Evolutionary conservation across 2,113 vertebrate genomes (phyloP), one percentile per base, ranked within the genome.

Genomic region (Salvelinus alpinus): DNA sequence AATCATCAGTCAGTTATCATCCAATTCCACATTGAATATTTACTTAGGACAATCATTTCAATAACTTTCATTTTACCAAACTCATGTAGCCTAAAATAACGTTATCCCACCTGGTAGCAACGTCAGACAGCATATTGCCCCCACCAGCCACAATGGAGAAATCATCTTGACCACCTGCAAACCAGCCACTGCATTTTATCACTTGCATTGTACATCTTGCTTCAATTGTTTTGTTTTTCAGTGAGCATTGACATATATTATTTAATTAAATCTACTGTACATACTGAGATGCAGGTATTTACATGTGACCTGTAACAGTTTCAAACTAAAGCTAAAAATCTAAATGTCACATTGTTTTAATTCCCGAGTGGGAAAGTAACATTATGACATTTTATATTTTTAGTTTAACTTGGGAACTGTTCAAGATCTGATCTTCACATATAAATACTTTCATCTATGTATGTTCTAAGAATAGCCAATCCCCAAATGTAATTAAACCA

Each of bases 151-250:
- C 1, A 83, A 34, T 27, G 82, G 77, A 38, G 85, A 87, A 83
- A 82, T 83, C 92, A 92, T 94, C 71, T 78, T 86, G 80, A 84
- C 85, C 72, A 79, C 77, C 88, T 91, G 82, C 9, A 77, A 67
- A 3, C 22, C 44, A 73, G 3, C 70, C 1, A 68, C 20, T 4
- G 16, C 24, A 20, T 69, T 69, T 69, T 44, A 69, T 64, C 24
- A n/a, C 60, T 22, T 24, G 5, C 7, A 44, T 44, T 44, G 38
- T 44, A 44, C 38, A 44, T 34, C 34, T 34, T 44, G 38, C 38
- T 3, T 44, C 38, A 44, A 44, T 44, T 44, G 9, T 64, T n/a
- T 62, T 20, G 7, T 24, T 44, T 16, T 27, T 16, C 14, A 27
- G 25, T 25, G 27, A 29, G 24, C n/a, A 22, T 0, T 70, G 22